Base-by-base conservation (phyloP, 37 sponge, comb jelly and placozoan species). In the Spongilla lacustris region DNA sequence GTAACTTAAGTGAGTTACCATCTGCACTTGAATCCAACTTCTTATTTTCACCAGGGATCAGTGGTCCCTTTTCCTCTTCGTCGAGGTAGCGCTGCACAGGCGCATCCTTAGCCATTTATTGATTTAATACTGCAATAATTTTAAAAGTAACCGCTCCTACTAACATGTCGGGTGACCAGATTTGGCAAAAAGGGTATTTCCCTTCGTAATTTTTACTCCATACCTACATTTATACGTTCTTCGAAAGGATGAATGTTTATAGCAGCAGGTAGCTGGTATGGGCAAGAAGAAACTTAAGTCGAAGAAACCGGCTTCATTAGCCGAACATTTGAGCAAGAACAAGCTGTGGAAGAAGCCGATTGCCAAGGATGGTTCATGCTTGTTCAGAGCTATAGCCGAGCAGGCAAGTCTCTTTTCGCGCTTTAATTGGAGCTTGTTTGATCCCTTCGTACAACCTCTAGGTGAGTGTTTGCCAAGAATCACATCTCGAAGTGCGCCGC, bases 361-460 rank as follows among this genome's bases (percentile, higher is more conserved):
- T 33, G 94, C 90, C 9, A 96, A 96, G 74, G 96, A 96, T 29
- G 96, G 96, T 2, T 96, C 94, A 21, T 96, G 96, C 81, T 78
- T 96, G 23, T 96, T 96, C 78, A 81, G 96, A 82, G 96, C 96
- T 24, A 94, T 96, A n/a, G 83, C 96, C 25, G 91, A 93, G 28
- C 93, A 95, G 91, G 96, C 92, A 38, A 50, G 66, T 1, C 22
- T 30, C 12, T 2, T 32, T 31, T 76, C 26, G 30, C 8, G 36
- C 77, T 8, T 76, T 70, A 30, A 29, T 70, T 70, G 29, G 27
- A 70, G 4, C 30, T 6, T 35, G 50, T 78, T 4, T 9, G 28
- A n/a, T 38, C 22, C 66, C 49, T 19, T 28, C 46, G 41, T 41
- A 41, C n/a, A n/a, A n/a, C n/a, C 74, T 74, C 10, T 66, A 92